Evolutionary conservation across 2,888 invertebrate genomes (phyloP).

Genomic region (Cistogaster globosa): DNA sequence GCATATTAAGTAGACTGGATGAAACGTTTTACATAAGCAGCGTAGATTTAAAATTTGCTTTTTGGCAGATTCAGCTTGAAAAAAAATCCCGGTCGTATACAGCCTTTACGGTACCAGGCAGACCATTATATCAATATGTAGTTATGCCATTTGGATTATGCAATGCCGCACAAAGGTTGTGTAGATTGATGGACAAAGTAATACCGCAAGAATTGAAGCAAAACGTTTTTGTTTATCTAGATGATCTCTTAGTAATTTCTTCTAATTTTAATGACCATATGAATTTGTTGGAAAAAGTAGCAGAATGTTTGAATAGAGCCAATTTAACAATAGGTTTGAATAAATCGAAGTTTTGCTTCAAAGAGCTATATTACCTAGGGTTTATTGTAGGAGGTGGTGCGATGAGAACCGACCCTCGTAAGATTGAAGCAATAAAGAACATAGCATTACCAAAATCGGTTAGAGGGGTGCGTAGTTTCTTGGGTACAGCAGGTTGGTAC

Average conservation of each 20-base stretch:
- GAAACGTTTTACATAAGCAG: conserved; percentile 33
- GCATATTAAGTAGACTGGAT: conserved; percentile 22
- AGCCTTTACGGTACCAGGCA: conserved; percentile 9
- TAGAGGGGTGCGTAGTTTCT: neutral
- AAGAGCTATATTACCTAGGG: neutral
- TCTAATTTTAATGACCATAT: neutral
- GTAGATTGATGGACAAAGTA: conserved; percentile 71
- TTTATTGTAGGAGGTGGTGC: neutral
- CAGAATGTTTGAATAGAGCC: neutral
- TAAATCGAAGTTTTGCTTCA: neutral
- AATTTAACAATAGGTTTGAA: neutral
- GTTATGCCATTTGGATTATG: conserved; percentile 61
- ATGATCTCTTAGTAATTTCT: neutral
- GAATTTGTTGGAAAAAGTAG: neutral
- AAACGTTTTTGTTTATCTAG: neutral
- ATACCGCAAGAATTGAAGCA: neutral
- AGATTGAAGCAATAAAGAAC: neutral
- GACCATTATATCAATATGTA: conserved; percentile 36
- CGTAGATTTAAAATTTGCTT: conserved; percentile 28
- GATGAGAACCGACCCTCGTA: neutral
- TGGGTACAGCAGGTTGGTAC: conserved; percentile 17
- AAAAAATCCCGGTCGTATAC: neutral
- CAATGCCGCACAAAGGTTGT: conserved; percentile 61
- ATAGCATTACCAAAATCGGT: neutral
- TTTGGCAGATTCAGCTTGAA: conserved; percentile 60